Base-by-base conservation (phyloP, 2,797 vertebrate species). In the Enteromius viviparus region DNA sequence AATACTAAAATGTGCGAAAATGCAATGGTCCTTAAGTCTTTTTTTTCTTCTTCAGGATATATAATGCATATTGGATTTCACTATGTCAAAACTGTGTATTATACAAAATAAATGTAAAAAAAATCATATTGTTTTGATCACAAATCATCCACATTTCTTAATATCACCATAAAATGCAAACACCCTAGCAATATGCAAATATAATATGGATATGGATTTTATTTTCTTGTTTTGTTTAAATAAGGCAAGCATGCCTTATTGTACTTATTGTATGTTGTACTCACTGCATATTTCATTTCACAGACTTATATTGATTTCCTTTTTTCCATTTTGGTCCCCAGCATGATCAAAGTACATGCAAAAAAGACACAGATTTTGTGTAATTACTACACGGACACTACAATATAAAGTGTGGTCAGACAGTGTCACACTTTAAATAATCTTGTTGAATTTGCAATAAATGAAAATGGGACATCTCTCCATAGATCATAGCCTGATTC, bases 401-500 rank as follows among this genome's bases (percentile, higher is more conserved):
- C n/a, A 40, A 76, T 40, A n/a, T 58, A 77, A 60, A 45, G 75
- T 77, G 37, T 77, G 53, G 64, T 77, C 75, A 77, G 53, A 42
- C 37, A 64, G 15, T 29, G 37, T 19, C 23, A 64, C 10, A 77
- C 75, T 77, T 77, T 64, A 64, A 77, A 77, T 77, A 77, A 77
- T 77, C 55, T 32, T 42, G 34, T 62, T 60, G 15, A 62, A 77
- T 64, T 23, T 17, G 72, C 21, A 58, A 76, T 58, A 26, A 77
- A 64, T 77, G 37, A 47, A 77, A 62, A 58, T 77, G 40, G 75
- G 51, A 70, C 78, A 80, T 66, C 78, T 80, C 62, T 80, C 66
- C 34, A 69, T 53, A 77, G 75, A 77, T 42, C 29, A 42, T 19
- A 37, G 14, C 55, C 40, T 21, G 34, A 47, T 64, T 77, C 53